These are phyloP conservation scores for Netelia inedita DNA, from an alignment of 2,888 invertebrate species.

Conservation along the genomic window DNA sequence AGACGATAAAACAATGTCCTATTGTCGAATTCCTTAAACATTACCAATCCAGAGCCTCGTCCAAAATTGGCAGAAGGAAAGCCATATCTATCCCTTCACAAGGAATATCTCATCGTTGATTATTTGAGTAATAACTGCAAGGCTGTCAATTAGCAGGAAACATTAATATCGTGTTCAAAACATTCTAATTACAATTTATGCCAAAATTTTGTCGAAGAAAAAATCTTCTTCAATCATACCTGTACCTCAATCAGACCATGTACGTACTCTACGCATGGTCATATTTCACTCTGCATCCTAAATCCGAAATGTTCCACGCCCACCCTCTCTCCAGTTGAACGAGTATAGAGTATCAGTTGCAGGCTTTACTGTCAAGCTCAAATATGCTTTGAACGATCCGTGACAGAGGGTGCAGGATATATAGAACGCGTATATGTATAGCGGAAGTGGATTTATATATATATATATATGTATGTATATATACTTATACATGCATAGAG, in stretches of 20 bases:
- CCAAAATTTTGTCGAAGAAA: no score
- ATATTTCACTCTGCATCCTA: not conserved
- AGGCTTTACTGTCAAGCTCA: slow-evolving; percentile 12
- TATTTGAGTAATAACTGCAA: no score
- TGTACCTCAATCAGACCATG: not conserved
- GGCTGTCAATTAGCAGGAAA: no score
- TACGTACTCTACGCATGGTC: not conserved
- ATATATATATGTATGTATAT: not conserved
- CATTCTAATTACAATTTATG: no score
- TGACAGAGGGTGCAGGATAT: not conserved
- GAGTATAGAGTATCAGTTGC: slow-evolving; percentile 13
- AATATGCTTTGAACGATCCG: slow-evolving; percentile 34
- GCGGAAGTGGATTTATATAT: not conserved
- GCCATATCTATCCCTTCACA: no score
- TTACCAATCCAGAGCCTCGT: no score
- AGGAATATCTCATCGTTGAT: no score
- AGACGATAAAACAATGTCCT: no score
- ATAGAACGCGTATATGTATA: not conserved
- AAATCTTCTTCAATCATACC: no score
- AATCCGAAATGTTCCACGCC: not conserved
- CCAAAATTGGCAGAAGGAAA: no score
- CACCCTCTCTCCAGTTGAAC: slow-evolving; percentile 9
- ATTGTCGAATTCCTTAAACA: no score
- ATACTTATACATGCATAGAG: not conserved
- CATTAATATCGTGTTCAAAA: no score